Evolutionary conservation across 2,113 vertebrate genomes (phyloP), one percentile per base, ranked within the genome.

Genomic region (Fregata magnificens): DNA sequence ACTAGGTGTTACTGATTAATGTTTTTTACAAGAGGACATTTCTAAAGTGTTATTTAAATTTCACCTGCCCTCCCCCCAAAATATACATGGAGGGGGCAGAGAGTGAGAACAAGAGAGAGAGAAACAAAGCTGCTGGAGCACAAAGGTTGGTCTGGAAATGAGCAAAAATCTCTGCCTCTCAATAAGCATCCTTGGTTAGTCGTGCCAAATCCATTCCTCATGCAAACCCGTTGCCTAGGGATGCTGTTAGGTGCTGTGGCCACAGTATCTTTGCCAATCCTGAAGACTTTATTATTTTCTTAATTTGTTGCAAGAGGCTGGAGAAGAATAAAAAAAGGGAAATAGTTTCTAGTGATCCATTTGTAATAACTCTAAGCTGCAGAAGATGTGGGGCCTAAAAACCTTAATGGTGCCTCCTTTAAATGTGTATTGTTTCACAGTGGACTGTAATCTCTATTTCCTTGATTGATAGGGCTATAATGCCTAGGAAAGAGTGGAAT

Each of bases 381-480:
- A 73, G 72, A 90, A 92, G 25, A 62, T 55, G 31, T 25, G 32
- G 14, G 34, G 31, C 29, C n/a, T 66, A 62, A 89, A 93, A 93
- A 28, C 24, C 42, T 74, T 86, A n/a, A 78, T 56, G 17, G 49
- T 66, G 67, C 29, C 58, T 79, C 55, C 24, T 90, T 96, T 81
- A 92, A 88, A 88, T 63, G 82, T 45, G 7, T 44, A 67, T 88
- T 86, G 59, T 93, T 92, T 96, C 85, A 71, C 90, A 53, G 90
- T 70, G 63, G 55, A 84, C 62, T 66, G 16, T 86, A 91, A 95
- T 94, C 49, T 83, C 88, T 56, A 36, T 96, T 93, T 97, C 71
- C 65, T 77, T 97, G 93, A 97, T 93, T 92, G 84, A 93, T 93
- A 78, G 85, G 85, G 72, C 28, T 76, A 79, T 96, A 92, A 92